A percentile compares a stretch with the other conserved stretches of the same genome.
Conservation (phyloP, 1,140 invertebrate genomes). For the Lerema accius region DNA sequence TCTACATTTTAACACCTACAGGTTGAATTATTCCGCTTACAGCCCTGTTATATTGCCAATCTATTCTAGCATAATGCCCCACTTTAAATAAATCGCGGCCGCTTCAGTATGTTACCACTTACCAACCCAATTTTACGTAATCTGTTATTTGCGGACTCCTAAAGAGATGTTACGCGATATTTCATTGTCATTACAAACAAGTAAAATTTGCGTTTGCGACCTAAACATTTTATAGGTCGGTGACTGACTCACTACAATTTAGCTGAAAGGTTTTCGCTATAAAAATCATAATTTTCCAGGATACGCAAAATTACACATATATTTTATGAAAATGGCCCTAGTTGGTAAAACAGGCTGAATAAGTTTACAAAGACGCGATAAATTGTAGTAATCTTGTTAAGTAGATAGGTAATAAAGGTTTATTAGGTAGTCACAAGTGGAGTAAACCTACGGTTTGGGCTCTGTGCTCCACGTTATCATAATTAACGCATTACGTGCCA, state of each 20-base stretch:
- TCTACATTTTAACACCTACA: conserved; percentile 49
- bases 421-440: conserved; percentile 12
- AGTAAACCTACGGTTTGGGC: conserved; percentile 4
- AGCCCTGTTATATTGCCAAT: conserved; percentile 32
- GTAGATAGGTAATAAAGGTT: conserved; percentile 1
- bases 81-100: conserved; percentile 20
- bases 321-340: conserved; percentile 4
- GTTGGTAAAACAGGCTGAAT: neutral
- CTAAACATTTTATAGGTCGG: too few relatives aligned
- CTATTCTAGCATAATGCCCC: conserved; percentile 17
- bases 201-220: too few relatives aligned
- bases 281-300: conserved; percentile 1
- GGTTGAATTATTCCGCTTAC: conserved; percentile 33
- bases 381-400: neutral
- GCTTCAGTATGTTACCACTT: conserved; percentile 4
- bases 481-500: conserved; percentile 28
- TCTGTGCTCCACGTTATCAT: conserved; percentile 17
- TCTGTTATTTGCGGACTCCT: neutral
- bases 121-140: neutral
- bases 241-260: too few relatives aligned
- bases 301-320: neutral
- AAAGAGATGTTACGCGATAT: too few relatives aligned
- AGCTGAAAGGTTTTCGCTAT: neutral
- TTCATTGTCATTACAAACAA: too few relatives aligned
- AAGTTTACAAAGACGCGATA: conserved; percentile 5